These are phyloP conservation scores for Cochlearius cochlearius DNA, from an alignment of 2,113 vertebrate genomes.

Conservation along the genomic window DNA sequence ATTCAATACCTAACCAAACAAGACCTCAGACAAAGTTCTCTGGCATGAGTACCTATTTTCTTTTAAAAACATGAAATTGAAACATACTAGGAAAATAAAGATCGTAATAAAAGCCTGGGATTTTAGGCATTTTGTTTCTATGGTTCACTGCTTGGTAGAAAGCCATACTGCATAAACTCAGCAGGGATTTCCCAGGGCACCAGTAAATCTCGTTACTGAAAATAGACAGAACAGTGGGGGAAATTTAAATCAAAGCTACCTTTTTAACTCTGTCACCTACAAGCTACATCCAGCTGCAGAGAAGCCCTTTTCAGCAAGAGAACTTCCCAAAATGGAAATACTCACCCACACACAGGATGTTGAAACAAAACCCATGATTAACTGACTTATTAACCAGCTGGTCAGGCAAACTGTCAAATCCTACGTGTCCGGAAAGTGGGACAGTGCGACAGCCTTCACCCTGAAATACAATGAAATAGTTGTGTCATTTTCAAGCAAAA, in stretches of 20 bases:
- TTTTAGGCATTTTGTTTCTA: not conserved
- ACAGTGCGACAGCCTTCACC: constrained; percentile 91
- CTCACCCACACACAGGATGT: constrained; percentile 99
- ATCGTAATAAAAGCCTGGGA: not conserved
- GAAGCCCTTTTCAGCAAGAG: constrained; percentile 58
- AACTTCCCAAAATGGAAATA: constrained; percentile 76
- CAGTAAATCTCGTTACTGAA: constrained; percentile 24
- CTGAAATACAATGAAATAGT: constrained; percentile 63
- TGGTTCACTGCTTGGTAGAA: not conserved
- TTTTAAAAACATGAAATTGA: not conserved
- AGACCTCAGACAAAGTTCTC: not conserved
- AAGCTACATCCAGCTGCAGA: constrained; percentile 56
- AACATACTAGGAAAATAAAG: not conserved
- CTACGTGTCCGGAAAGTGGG: constrained; percentile 93
- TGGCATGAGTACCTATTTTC: not conserved
- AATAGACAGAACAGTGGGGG: not conserved
- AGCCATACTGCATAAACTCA: not conserved
- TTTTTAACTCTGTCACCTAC: constrained; percentile 60
- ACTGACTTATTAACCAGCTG: constrained; percentile 99
- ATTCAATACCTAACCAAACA: not conserved
- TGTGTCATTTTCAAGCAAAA: not conserved
- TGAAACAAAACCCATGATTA: constrained; percentile 97
- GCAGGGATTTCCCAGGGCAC: constrained; percentile 4
- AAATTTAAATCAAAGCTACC: constrained; percentile 40
- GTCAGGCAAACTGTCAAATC: constrained; percentile 99